Conservation (phyloP, 2,113 vertebrate species). For the Ploceus nigricollis region DNA sequence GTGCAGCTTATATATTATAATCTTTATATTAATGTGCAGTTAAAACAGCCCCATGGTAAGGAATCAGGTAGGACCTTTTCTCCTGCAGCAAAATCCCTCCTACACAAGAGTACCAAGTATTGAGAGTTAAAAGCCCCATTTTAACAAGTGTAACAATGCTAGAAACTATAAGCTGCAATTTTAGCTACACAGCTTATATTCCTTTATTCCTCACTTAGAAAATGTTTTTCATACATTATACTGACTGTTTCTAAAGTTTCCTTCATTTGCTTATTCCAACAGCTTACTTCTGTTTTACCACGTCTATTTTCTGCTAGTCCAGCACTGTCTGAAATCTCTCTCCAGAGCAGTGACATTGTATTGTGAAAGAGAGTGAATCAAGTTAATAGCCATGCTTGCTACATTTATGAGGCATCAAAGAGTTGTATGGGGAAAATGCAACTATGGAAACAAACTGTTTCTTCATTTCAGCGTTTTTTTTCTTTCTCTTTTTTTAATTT, state of each 20-base stretch:
- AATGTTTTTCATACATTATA: background rate
- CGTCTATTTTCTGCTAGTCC: background rate
- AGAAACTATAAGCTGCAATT: background rate
- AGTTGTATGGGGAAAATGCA: background rate
- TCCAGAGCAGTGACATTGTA: background rate
- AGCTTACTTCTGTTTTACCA: background rate
- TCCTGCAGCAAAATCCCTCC: background rate
- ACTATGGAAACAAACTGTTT: background rate
- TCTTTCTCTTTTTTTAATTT: background rate
- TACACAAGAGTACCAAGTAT: background rate
- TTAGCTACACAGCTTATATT: background rate
- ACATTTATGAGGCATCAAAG: background rate
- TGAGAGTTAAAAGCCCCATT: background rate
- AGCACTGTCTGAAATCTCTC: background rate
- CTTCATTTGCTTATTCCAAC: background rate
- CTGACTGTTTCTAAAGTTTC: background rate
- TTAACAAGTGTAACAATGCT: background rate
- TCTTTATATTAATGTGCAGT: background rate
- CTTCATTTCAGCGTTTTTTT: background rate
- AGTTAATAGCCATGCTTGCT: background rate
- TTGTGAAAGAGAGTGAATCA: background rate
- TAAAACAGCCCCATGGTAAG: background rate
- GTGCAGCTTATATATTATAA: background rate
- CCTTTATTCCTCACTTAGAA: background rate
- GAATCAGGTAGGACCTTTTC: background rate